Base-by-base conservation (phyloP, 1,140 invertebrate genomes). In the Drosophila lacteicornis region DNA sequence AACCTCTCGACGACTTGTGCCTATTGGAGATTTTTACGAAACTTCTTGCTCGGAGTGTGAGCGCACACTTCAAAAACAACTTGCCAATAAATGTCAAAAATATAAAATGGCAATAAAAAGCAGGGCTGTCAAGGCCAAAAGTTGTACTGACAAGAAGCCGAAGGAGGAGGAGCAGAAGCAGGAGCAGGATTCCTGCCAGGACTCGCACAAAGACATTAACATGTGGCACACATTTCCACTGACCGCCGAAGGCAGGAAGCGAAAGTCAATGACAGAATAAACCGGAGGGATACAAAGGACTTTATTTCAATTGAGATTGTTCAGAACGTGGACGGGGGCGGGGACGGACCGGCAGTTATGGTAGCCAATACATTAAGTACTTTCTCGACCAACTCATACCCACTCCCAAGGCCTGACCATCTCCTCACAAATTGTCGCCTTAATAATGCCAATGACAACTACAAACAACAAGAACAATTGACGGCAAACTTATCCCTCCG, bases 51-150 rank as follows among this genome's bases (percentile, higher is more conserved):
- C 3, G 3, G 17, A 55, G 51, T 38, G 33, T 17, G 75, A 19
- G 73, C 4, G 22, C 45, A 65, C 53, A 79, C 76, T 79, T 79
- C 42, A 70, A 79, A 79, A 73, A 77, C 63, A 77, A 77, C 55
- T 77, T 77, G 75, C 75, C 75, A 78, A 78, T 78, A 79, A 79
- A 71, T 79, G 76, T 79, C 66, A 73, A 79, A 78, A 79, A 79
- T 79, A 79, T 71, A 79, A 79, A 74, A 79, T 62, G 55, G 59
- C 76, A 45, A 79, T 78, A 79, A 62, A 79, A 61, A 53, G 3
- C 75, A 40, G n/a, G 55, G 22, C 77, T 79, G 77, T 79, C 76
- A 79, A 66, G 59, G 67, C 43, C 66, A 73, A 79, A 79, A 79
- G 58, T 79, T 79, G 13, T 53, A 70, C 65, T 78, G 75, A 61